Conservation (phyloP, 2,797 vertebrate species). For the Labeo calbasu region DNA sequence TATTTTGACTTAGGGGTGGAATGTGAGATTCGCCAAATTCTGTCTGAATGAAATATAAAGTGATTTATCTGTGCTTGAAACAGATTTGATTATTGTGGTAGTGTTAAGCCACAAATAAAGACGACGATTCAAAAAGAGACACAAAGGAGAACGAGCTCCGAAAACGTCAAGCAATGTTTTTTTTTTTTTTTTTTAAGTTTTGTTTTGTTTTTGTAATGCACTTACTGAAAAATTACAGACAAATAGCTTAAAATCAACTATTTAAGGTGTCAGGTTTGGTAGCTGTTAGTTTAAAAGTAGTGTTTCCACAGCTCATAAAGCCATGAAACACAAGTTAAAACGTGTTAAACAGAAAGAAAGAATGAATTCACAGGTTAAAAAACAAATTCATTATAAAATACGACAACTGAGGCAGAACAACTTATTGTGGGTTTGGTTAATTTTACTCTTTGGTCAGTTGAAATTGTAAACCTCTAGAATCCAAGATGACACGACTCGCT, state of each 20-base stretch:
- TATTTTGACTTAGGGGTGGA: constrained; percentile 13
- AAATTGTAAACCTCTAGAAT: constrained; percentile 7
- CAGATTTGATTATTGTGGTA: constrained; percentile 53
- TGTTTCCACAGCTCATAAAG: constrained; percentile 9
- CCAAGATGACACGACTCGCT: background rate
- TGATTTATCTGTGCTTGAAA: background rate
- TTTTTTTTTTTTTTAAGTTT: background rate
- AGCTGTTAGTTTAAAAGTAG: constrained; percentile 18
- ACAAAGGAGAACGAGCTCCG: background rate
- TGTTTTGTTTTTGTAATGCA: background rate
- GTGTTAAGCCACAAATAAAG: constrained; percentile 74
- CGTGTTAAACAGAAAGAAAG: background rate
- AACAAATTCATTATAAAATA: background rate
- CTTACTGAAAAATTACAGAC: constrained; percentile 42
- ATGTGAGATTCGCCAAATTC: constrained; percentile 4
- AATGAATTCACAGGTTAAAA: background rate
- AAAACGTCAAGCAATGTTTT: constrained; percentile 6
- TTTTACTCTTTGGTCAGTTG: constrained; percentile 26
- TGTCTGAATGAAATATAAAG: constrained; percentile 16
- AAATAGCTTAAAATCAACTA: constrained; percentile 41
- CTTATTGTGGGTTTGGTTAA: background rate
- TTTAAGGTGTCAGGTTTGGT: constrained; percentile 8
- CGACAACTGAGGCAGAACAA: background rate
- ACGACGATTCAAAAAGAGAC: constrained; percentile 41
- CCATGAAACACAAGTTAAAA: constrained; percentile 20